A percentile compares a stretch with the other conserved stretches of the same genome.
Conservation (phyloP, 2,113 vertebrate species). For the Semicossyphus pulcher region DNA sequence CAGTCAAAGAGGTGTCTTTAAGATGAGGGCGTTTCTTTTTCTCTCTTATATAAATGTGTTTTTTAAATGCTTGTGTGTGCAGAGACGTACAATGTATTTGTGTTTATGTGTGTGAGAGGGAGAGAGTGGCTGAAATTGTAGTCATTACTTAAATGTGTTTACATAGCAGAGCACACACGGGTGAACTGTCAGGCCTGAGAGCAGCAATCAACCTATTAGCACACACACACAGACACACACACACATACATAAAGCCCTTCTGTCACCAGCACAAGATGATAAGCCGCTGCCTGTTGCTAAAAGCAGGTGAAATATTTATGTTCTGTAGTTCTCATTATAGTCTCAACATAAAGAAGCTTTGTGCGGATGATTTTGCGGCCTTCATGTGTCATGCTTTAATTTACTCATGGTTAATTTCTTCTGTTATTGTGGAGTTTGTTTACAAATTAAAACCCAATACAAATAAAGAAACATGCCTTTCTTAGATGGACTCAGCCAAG, state of each 20-base stretch:
- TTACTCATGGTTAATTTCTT: not conserved
- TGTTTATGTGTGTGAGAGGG: constrained; percentile 8
- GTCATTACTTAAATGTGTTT: constrained; percentile 60
- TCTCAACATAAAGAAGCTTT: not conserved
- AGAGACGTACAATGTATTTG: not conserved
- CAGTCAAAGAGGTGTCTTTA: constrained; percentile 14
- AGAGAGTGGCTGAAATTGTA: constrained; percentile 33
- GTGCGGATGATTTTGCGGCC: not conserved
- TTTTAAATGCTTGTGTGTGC: constrained; percentile 4
- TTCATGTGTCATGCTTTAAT: not conserved
- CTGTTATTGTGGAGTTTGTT: not conserved
- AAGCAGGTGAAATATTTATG: constrained; percentile 15
- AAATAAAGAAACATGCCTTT: no score
- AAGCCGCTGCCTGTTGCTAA: constrained; percentile 12
- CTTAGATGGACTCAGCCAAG: no score
- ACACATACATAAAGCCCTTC: constrained; percentile 4
- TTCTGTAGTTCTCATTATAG: not conserved
- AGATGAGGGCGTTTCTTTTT: not conserved
- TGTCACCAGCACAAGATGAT: constrained; percentile 8
- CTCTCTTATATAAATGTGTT: not conserved
- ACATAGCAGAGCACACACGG: constrained; percentile 47
- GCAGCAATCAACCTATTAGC: constrained; percentile 58
- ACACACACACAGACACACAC: constrained; percentile 21
- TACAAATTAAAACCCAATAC: not conserved
- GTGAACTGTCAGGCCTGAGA: constrained; percentile 47